Evolutionary conservation across 2,888 invertebrate genomes (phyloP), one percentile per base, ranked within the genome.

Genomic region (Scrobipalpa costella): DNA sequence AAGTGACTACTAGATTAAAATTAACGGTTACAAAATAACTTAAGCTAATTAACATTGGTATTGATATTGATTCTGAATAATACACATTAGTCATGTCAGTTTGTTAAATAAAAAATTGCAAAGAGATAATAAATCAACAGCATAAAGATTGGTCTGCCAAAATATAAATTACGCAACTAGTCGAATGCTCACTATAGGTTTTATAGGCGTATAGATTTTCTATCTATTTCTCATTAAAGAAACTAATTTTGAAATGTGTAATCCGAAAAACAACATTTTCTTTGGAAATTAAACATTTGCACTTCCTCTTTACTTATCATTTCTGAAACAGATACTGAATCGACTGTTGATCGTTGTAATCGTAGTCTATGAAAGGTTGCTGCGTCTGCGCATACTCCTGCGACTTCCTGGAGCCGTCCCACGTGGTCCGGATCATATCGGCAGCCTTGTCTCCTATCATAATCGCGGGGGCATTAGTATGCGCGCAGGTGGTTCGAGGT

Each of bases 381-480:
- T 33, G 55, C 9, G n/a, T 34, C 34, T 34, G 55, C 7, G 17
- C 17, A 15, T 34, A 6, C 7, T 15, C 13, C 7, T n/a, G 2
- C n/a, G 15, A 2, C 11, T 27, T 55, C n/a, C n/a, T 17, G 7
- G 52, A n/a, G 11, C 38, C 47, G 7, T 55, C 81, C 91, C 91
- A 86, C 63, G 89, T 84, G 61, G 82, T 75, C 73, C 90, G 92
- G 57, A 93, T 92, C 85, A 93, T 84, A 71, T 93, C 93, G 5
- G 93, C 90, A 9, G 90, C 93, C 70, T 93, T 93, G 72, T 93
- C 93, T 13, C 88, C 93, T 63, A 93, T 93, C 93, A 93, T 93
- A 19, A 91, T 88, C 1, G 91, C 91, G 0, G 93, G 92, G 0
- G 90, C 92, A 72, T 93, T 92, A 0, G 93, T 93, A 72, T 93